Base-by-base conservation (phyloP, 2,888 invertebrate genomes). In the Cosmorhoe ocellata region DNA sequence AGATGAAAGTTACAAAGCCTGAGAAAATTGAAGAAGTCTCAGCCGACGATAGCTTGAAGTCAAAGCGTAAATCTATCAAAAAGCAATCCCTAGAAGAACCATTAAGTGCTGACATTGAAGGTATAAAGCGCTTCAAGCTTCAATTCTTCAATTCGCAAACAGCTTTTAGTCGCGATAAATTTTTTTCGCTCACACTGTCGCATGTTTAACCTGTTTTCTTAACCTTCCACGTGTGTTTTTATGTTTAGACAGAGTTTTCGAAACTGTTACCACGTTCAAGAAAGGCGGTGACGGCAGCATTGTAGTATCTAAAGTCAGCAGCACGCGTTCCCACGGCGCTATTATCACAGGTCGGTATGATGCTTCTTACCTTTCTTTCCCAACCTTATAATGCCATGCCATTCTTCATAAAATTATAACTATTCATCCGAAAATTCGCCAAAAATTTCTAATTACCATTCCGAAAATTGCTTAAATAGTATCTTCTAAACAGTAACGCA, bases 331-430 rank as follows among this genome's bases (percentile, higher is more conserved):
- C 58, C 92, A 93, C 68, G 92, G 92, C 78, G 92, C 92, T 58
- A 91, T 92, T 59, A 82, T 93, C 57, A 88, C 92, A 92, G 93
- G 93, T 93, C 91, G 91, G 88, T 91, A 82, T 71, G 9, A 46
- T 53, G 84, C 86, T 84, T 85, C 56, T 69, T 73, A 67, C 82
- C 84, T 80, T 80, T 63, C 59, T 54, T 36, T 76, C 75, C 79
- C 67, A 55, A 28, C 66, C 56, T 51, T 74, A 66, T 60, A 64
- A 75, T 7, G 24, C 7, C 24, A 24, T 74, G 58, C 36, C 67
- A 64, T 59, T 41, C 18, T 11, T 41, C 43, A 48, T 48, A 24
- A 8, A 48, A 27, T 2, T 37, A 37, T 59, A 56, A 63, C 41
- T 26, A 43, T 8, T 44, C 47, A 51, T 51, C n/a, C 41, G 26